phyloP scores from a whole-genome alignment of 2,113 vertebrate genomes.

The Amphiprion ocellaris region DNA sequence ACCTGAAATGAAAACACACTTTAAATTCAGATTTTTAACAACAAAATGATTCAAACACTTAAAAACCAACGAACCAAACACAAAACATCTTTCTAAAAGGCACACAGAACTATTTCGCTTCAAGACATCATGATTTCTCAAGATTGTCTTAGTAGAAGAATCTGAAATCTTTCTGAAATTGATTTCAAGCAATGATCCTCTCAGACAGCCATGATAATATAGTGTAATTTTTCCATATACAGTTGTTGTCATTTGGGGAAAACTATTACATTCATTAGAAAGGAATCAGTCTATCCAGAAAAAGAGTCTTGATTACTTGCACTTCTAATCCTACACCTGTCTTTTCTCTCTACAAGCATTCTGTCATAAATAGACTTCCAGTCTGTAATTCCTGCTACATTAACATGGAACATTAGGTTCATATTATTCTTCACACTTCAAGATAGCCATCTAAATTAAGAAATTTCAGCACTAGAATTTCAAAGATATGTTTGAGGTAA shows the following conservation, averaged over 20 bases:
- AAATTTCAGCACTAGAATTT: not conserved
- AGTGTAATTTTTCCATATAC: constrained; percentile 14
- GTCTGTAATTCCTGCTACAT: not conserved
- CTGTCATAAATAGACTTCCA: not conserved
- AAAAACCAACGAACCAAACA: constrained; percentile 42
- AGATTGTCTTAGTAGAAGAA: not conserved
- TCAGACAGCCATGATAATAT: constrained; percentile 17
- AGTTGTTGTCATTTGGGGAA: not conserved
- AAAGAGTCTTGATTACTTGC: not conserved
- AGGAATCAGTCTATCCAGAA: constrained; percentile 1
- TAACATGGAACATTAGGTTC: not conserved
- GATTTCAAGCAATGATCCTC: constrained; percentile 8
- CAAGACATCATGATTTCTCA: constrained; percentile 14
- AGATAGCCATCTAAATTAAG: not conserved
- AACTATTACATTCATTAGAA: constrained; percentile 41
- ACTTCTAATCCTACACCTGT: not conserved
- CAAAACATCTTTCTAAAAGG: constrained; percentile 57
- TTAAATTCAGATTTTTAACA: constrained; percentile 18
- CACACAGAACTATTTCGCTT: constrained; percentile 57
- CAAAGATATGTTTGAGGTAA: constrained; percentile 29
- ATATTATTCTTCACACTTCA: not conserved
- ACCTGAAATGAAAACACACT: constrained; percentile 8
- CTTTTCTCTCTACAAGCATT: not conserved
- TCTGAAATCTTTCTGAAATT: not conserved
- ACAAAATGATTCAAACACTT: constrained; percentile 9